Evolutionary conservation across 1,140 invertebrate species (phyloP).

Genomic region (Penaeus vannamei): DNA sequence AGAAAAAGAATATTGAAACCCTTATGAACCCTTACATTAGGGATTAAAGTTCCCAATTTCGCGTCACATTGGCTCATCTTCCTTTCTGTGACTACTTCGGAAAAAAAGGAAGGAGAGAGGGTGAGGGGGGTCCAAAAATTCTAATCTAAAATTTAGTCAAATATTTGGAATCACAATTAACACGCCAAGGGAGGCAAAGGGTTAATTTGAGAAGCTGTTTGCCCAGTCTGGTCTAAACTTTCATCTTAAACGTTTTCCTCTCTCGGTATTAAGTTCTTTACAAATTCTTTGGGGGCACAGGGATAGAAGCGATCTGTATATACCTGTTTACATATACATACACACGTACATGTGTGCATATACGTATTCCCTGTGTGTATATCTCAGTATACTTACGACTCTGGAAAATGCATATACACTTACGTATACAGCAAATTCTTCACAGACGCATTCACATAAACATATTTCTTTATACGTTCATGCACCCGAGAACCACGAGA

Average conservation of each 20-base stretch:
- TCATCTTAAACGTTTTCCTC: slow-evolving; percentile 46
- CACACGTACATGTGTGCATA: no score
- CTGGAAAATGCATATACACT: no score
- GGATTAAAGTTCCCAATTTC: neutral
- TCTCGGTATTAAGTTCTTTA: slow-evolving; percentile 33
- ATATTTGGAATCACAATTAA: slow-evolving; percentile 62
- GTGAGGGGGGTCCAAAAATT: slow-evolving; percentile 15
- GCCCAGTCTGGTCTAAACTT: slow-evolving; percentile 30
- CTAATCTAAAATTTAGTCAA: slow-evolving; percentile 54
- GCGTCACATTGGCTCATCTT: neutral
- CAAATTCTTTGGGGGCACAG: neutral
- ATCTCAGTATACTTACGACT: no score
- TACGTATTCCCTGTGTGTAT: no score
- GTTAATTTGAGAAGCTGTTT: slow-evolving; percentile 52
- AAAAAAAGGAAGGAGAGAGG: no score
- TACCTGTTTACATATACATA: no score
- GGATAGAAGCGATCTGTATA: neutral
- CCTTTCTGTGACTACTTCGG: neutral
- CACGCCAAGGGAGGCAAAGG: slow-evolving; percentile 9
- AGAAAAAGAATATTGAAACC: neutral
- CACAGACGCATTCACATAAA: no score
- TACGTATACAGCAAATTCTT: no score
- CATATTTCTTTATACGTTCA: no score
- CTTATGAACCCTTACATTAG: no score
- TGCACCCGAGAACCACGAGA: no score